Evolutionary conservation across 2,113 vertebrate species (phyloP).

Genomic region (Aleadryas rufinucha): DNA sequence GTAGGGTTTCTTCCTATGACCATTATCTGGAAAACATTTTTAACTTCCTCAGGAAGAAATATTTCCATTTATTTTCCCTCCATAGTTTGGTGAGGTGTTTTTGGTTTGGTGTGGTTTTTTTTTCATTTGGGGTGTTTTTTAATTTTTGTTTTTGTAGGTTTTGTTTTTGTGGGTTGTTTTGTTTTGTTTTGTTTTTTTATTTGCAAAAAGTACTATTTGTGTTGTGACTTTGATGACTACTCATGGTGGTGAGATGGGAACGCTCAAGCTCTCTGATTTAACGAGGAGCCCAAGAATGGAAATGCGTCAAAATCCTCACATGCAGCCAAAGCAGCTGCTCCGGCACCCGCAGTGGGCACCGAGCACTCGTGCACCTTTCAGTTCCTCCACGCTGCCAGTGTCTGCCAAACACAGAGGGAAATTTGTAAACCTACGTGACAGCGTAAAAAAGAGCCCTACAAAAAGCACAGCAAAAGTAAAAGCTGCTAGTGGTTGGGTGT

Average conservation of each 20-base stretch:
- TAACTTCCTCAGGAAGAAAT: not conserved
- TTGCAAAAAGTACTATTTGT: not conserved
- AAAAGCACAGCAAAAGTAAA: conserved; percentile 82
- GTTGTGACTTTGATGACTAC: not conserved
- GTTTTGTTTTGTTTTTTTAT: not conserved
- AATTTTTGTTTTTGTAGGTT: not conserved
- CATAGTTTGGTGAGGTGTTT: not conserved
- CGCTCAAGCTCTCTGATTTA: conserved; percentile 4
- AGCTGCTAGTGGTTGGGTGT: conserved; percentile 68
- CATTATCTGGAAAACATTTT: not conserved
- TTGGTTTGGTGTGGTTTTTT: not conserved
- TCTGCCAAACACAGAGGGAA: conserved; percentile 74
- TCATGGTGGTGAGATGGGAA: conserved; percentile 20
- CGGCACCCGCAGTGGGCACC: not conserved
- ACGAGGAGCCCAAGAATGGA: conserved; percentile 1
- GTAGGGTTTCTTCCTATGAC: not conserved
- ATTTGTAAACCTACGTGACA: conserved; percentile 83
- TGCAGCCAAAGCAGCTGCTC: conserved; percentile 29
- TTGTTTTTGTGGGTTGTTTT: not conserved
- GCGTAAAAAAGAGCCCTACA: conserved; percentile 85
- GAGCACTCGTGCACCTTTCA: not conserved
- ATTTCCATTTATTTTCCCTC: not conserved
- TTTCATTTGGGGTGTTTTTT: not conserved
- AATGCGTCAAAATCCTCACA: not conserved
- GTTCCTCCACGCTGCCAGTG: conserved; percentile 65